phyloP scores from a whole-genome alignment of 2,888 invertebrate genomes.

The Spialia ferax region DNA sequence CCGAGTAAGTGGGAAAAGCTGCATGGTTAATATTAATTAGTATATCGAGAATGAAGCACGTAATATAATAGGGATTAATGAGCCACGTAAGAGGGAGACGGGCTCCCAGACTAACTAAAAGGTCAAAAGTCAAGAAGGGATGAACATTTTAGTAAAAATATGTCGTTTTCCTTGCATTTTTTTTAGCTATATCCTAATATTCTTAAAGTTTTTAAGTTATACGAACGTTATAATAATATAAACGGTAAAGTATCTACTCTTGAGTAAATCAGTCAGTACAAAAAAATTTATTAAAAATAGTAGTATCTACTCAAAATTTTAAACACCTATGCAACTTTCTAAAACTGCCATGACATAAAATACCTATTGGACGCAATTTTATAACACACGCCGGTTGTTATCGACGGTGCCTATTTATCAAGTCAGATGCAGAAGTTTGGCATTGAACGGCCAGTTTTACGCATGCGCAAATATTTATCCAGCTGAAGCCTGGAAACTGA shows the following conservation, averaged over 20 bases:
- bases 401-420: conserved; percentile 48
- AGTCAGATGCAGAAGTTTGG: conserved; percentile 69
- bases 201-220: too few relatives aligned
- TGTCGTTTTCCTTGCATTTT: too few relatives aligned
- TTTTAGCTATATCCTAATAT: too few relatives aligned
- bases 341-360: background rate
- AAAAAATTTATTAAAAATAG: background rate
- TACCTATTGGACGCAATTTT: conserved; percentile 10
- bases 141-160: background rate
- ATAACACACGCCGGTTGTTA: conserved; percentile 42
- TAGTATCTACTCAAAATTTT: background rate
- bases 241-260: background rate
- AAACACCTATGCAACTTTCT: background rate
- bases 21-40: too few relatives aligned
- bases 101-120: conserved; percentile 7
- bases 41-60: too few relatives aligned
- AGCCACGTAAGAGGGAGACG: conserved; percentile 15
- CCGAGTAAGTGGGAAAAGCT: too few relatives aligned
- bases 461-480: conserved; percentile 73
- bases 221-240: too few relatives aligned
- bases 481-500: conserved; percentile 53
- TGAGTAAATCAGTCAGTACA: background rate
- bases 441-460: conserved; percentile 67
- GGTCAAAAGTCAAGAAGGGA: conserved; percentile 22
- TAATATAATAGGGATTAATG: conserved; percentile 14